Conservation (phyloP, 2,888 invertebrate genomes). For the Thalpophila matura region DNA sequence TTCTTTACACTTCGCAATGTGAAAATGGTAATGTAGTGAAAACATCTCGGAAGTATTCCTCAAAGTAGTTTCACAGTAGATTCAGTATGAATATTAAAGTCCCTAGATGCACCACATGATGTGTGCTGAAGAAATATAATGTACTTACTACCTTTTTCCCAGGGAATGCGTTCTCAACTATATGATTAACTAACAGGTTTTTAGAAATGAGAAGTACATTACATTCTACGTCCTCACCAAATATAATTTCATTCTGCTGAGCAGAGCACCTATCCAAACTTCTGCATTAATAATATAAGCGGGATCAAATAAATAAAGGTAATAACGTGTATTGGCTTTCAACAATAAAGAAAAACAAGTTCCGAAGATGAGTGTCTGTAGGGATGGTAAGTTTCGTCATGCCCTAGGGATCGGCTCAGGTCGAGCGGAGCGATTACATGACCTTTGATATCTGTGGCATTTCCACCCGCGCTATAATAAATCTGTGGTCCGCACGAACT, state of each 20-base stretch:
- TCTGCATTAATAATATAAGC: slow-evolving; percentile 31
- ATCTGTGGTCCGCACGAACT: slow-evolving; percentile 68
- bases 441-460: slow-evolving; percentile 70
- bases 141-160: not conserved
- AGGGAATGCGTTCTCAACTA: not conserved
- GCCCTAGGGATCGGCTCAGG: slow-evolving; percentile 63
- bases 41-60: slow-evolving; percentile 47
- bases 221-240: not conserved
- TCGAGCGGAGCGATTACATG: slow-evolving; percentile 67
- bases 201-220: slow-evolving; percentile 3
- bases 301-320: slow-evolving; percentile 33
- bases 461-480: slow-evolving; percentile 68
- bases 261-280: slow-evolving; percentile 10
- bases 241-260: not conserved
- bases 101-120: slow-evolving; percentile 48
- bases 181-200: not conserved
- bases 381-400: slow-evolving; percentile 61
- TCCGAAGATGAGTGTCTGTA: slow-evolving; percentile 54
- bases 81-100: slow-evolving; percentile 60
- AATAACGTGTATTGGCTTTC: slow-evolving; percentile 51
- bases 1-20: slow-evolving; percentile 22
- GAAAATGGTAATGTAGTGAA: slow-evolving; percentile 46
- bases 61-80: slow-evolving; percentile 54
- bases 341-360: slow-evolving; percentile 53
- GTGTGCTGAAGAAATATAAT: slow-evolving; percentile 34